Conservation (phyloP, 2,888 invertebrate genomes). For the Synanthedon formicaeformis region DNA sequence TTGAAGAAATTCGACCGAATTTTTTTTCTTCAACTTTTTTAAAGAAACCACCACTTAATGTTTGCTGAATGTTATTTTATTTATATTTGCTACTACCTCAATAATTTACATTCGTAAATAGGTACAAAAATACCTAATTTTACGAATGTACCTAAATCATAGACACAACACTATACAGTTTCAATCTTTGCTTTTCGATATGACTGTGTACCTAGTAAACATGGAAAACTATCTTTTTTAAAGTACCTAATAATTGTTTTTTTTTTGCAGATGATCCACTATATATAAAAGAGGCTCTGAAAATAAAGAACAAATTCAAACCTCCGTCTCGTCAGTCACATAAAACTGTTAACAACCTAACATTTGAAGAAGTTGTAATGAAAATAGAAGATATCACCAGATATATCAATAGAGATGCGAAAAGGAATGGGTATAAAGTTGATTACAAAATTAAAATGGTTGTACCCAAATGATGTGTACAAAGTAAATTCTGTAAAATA, state of each 20-base stretch:
- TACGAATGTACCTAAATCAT: too few relatives aligned
- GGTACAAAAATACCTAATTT: too few relatives aligned
- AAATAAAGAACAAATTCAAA: constrained; percentile 20
- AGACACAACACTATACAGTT: too few relatives aligned
- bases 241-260: background rate
- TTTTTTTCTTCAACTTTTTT: too few relatives aligned
- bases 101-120: too few relatives aligned
- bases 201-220: background rate
- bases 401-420: constrained; percentile 32
- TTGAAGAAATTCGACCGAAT: too few relatives aligned
- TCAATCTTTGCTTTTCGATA: too few relatives aligned
- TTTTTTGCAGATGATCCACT: constrained; percentile 27
- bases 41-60: too few relatives aligned
- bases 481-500: background rate
- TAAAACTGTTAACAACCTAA: constrained; percentile 28
- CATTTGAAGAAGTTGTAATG: constrained; percentile 30
- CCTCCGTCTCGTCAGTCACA: constrained; percentile 18
- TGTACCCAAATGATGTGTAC: constrained; percentile 1
- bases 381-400: constrained; percentile 42
- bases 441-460: constrained; percentile 43
- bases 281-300: constrained; percentile 32
- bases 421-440: constrained; percentile 45
- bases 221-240: background rate
- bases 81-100: too few relatives aligned
- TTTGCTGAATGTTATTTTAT: too few relatives aligned